Evolutionary conservation across 2,797 vertebrate genomes (phyloP), one percentile per base, ranked within the genome.

Genomic region (Lemur catta): DNA sequence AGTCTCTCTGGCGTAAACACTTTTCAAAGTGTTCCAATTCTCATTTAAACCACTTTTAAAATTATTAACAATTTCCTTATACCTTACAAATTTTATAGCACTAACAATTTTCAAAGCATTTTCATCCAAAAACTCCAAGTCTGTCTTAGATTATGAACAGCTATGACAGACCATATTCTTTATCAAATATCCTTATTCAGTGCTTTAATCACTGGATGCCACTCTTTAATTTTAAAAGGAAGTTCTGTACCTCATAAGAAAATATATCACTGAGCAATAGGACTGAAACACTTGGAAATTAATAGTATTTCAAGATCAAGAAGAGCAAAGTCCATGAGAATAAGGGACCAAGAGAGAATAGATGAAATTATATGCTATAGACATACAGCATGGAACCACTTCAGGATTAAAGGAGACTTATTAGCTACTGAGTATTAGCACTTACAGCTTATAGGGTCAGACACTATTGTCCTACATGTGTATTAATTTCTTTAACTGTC

Each of bases 31-130:
- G 38, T 81, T 93, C 72, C 26, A 84, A 72, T 87, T 86, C 43
- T 94, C 92, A 97, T 52, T 89, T 79, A 84, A 95, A 84, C 20
- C 28, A 86, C 46, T 92, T 95, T 76, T 55, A 72, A 84, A 97
- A 95, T 88, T 90, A 92, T 52, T 91, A 93, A 78, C 69, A 85
- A 91, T 38, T 91, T 69, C 52, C 28, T 94, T 78, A 84, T 30
- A 79, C 22, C 38, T 94, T 89, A 76, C 30, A 86, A 84, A 67
- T 84, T 85, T 80, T 80, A 93, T 35, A 94, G 92, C 33, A 80
- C 14, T 48, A 78, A 79, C 61, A 85, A 93, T 86, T 96, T 90
- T 79, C 92, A 96, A 76, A 96, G 63, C 20, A 95, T 89, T 95
- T 89, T 86, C 50, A 94, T 80, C 17, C 46, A 26, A 89, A 94